Percentiles rank a stretch among this genome's conserved stretches.
These are phyloP conservation scores for Poecilia velifera DNA, from an alignment of 2,797 vertebrate species.

Conservation along the genomic window DNA sequence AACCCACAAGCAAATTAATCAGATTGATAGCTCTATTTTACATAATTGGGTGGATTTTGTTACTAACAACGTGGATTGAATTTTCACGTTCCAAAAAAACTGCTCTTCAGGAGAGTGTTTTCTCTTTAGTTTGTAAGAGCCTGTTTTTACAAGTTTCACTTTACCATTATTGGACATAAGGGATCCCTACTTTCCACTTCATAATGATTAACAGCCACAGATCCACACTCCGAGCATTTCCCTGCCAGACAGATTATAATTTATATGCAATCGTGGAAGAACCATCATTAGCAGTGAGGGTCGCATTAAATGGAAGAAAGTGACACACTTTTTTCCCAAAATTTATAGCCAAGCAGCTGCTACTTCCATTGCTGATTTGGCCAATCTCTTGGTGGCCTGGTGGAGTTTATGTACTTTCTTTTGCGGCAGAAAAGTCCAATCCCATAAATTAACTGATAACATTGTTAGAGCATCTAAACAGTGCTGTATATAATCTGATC, in stretches of 20 bases:
- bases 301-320: slow-evolving; percentile 44
- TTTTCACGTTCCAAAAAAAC: slow-evolving; percentile 44
- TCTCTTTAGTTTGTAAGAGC: slow-evolving; percentile 31
- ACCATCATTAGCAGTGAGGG: slow-evolving; percentile 33
- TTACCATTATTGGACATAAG: slow-evolving; percentile 58
- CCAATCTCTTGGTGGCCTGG: slow-evolving; percentile 48
- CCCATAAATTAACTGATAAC: slow-evolving; percentile 27
- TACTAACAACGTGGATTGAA: slow-evolving; percentile 43
- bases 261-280: slow-evolving; percentile 65
- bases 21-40: slow-evolving; percentile 31
- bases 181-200: slow-evolving; percentile 63
- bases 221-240: slow-evolving; percentile 48
- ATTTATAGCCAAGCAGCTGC: slow-evolving; percentile 52
- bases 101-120: slow-evolving; percentile 39
- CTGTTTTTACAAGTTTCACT: slow-evolving; percentile 60
- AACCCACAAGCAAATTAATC: slow-evolving; percentile 32
- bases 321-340: slow-evolving; percentile 51
- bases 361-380: slow-evolving; percentile 60
- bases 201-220: slow-evolving; percentile 60
- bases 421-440: slow-evolving; percentile 33
- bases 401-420: slow-evolving; percentile 47
- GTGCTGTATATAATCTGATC: slow-evolving; percentile 30
- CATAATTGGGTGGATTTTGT: slow-evolving; percentile 41
- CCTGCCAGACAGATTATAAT: slow-evolving; percentile 60
- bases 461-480: slow-evolving; percentile 49